Percentiles rank a stretch among this genome's conserved stretches.
phyloP scores from a whole-genome alignment of 35 echinoderm and acorn worm genomes.

The Antedon bifida region DNA sequence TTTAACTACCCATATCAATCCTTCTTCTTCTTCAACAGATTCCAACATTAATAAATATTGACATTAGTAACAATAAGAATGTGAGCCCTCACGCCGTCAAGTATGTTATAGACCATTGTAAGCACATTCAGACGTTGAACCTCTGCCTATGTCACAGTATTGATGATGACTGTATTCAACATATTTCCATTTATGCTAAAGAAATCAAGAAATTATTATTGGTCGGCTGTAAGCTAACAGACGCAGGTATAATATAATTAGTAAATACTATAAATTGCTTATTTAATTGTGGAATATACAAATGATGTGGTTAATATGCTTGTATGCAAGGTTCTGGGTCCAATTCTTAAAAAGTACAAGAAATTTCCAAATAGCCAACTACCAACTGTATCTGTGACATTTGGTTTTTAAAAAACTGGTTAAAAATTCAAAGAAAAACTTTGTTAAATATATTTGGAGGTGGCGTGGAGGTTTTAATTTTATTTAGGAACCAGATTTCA shows the following conservation, averaged over 20 bases:
- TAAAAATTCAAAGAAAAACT: too few species aligned
- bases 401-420: too few species aligned
- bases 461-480: too few species aligned
- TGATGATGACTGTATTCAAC: conserved; percentile 20
- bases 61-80: conserved; percentile 19
- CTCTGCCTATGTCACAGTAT: conserved; percentile 24
- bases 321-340: not conserved
- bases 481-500: too few species aligned
- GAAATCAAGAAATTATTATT: conserved; percentile 22
- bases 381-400: too few species aligned
- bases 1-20: not conserved
- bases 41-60: conserved; percentile 17
- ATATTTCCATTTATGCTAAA: conserved; percentile 14
- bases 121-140: conserved; percentile 13
- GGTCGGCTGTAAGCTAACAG: conserved; percentile 24
- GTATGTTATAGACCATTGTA: conserved; percentile 1
- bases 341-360: too few species aligned
- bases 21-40: conserved; percentile 5
- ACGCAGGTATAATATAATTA: conserved; percentile 16
- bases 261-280: too few species aligned
- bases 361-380: too few species aligned
- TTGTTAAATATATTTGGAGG: too few species aligned
- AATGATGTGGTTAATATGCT: not conserved
- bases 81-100: conserved; percentile 15
- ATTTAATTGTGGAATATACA: not conserved